Percentiles rank a stretch among this genome's conserved stretches.
Conservation (phyloP, 1,140 invertebrate genomes). For the Microplitis mediator region DNA sequence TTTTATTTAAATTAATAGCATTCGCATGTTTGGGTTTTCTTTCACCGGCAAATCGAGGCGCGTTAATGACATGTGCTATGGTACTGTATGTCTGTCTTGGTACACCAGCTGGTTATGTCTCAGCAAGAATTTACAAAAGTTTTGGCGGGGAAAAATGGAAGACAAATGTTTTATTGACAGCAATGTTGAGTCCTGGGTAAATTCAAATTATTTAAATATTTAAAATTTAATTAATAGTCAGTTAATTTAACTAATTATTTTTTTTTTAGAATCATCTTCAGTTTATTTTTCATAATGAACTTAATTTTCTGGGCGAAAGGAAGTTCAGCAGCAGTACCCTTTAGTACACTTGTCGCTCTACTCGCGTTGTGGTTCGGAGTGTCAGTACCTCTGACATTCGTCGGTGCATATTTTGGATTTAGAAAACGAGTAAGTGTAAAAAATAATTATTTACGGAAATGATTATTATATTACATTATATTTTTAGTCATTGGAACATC, state of each 20-base stretch:
- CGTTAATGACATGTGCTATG: constrained; percentile 97
- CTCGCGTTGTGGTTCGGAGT: constrained; percentile 97
- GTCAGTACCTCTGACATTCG: constrained; percentile 96
- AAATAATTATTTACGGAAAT: neutral
- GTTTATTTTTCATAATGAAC: constrained; percentile 96
- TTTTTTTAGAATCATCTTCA: constrained; percentile 86
- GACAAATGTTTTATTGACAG: constrained; percentile 94
- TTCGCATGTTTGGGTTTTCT: constrained; percentile 98
- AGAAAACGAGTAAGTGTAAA: constrained; percentile 81
- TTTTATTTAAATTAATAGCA: constrained; percentile 61
- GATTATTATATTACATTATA: constrained; percentile 17
- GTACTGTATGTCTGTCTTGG: constrained; percentile 94
- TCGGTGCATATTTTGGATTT: constrained; percentile 98
- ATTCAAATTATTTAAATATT: constrained; percentile 11
- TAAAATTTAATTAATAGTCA: constrained; percentile 3
- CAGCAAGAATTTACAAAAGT: constrained; percentile 96
- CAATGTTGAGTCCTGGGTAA: constrained; percentile 93
- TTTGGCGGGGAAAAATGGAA: constrained; percentile 99
- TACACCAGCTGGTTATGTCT: constrained; percentile 94
- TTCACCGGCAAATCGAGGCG: constrained; percentile 96
- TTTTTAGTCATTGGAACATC: constrained; percentile 88
- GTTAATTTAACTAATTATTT: constrained; percentile 28
- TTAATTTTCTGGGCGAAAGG: constrained; percentile 93
- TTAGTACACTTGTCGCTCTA: constrained; percentile 96
- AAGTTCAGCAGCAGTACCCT: constrained; percentile 95